Percentiles rank a stretch among this genome's conserved stretches.
Conservation (phyloP, 1,140 invertebrate genomes). For the Hormaphis cornu region DNA sequence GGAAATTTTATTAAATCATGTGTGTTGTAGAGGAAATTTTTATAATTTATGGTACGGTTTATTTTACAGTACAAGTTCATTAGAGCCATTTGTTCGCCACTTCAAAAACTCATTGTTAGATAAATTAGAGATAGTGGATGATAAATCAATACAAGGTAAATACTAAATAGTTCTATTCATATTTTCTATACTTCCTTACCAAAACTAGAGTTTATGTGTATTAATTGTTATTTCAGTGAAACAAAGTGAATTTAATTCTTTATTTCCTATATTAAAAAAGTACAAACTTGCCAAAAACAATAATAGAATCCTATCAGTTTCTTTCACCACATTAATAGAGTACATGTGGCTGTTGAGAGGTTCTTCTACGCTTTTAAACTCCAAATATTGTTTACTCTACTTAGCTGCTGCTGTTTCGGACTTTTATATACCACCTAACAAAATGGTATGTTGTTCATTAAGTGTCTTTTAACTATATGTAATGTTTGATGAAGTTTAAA, state of each 20-base stretch:
- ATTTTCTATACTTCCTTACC: background rate
- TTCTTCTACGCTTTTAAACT: slow-evolving; percentile 62
- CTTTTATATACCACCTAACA: slow-evolving; percentile 88
- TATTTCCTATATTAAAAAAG: slow-evolving; percentile 57
- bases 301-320: slow-evolving; percentile 60
- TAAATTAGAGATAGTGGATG: slow-evolving; percentile 54
- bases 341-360: slow-evolving; percentile 86
- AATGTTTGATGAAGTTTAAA: background rate
- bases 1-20: no score
- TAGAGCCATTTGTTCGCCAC: slow-evolving; percentile 83
- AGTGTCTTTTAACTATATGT: no score
- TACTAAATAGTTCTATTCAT: background rate
- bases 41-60: no score
- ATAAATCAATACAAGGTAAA: slow-evolving; percentile 12
- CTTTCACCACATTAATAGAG: slow-evolving; percentile 78
- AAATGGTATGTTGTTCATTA: slow-evolving; percentile 60
- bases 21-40: no score
- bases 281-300: slow-evolving; percentile 59
- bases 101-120: slow-evolving; percentile 74
- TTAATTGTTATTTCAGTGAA: slow-evolving; percentile 49
- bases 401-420: slow-evolving; percentile 97
- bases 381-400: slow-evolving; percentile 68
- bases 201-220: background rate
- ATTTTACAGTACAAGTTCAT: slow-evolving; percentile 56
- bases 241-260: slow-evolving; percentile 56